Conservation (phyloP, 2,113 vertebrate species). For the Hydropotes inermis region DNA sequence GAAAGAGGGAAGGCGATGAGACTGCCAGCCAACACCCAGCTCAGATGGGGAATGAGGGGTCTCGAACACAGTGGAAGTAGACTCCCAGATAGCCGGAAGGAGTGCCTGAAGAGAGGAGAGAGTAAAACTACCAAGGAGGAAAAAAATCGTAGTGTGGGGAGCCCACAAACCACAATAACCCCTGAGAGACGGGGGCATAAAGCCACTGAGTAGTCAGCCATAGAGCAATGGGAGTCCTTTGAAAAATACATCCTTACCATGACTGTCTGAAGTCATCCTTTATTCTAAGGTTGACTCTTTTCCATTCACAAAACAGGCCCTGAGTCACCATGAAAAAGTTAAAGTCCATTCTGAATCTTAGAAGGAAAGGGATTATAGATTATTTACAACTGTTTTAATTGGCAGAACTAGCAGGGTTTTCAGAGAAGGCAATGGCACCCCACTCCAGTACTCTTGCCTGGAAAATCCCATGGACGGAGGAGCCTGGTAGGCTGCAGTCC, state of each 20-base stretch:
- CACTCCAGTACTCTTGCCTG: too few relatives aligned
- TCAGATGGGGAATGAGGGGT: not conserved
- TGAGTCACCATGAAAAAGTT: not conserved
- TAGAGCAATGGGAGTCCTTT: not conserved
- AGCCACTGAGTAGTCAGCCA: conserved; percentile 16
- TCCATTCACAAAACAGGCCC: not conserved
- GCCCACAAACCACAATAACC: conserved; percentile 58
- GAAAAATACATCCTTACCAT: not conserved
- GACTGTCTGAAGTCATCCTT: not conserved
- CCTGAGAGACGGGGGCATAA: not conserved
- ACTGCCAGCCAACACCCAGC: not conserved
- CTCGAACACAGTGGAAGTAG: not conserved
- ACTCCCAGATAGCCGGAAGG: not conserved
- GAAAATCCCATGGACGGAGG: too few relatives aligned
- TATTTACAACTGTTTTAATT: conserved; percentile 9
- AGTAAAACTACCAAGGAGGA: conserved; percentile 33
- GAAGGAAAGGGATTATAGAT: not conserved
- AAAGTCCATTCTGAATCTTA: not conserved
- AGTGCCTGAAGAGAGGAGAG: not conserved
- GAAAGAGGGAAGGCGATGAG: not conserved
- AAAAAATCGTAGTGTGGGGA: not conserved
- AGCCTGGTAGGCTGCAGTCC: too few relatives aligned
- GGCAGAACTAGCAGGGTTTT: not conserved
- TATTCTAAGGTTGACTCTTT: not conserved
- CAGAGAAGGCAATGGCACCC: not conserved